Evolutionary conservation across 2,888 invertebrate genomes (phyloP), one percentile per base, ranked within the genome.

Genomic region (Troides aeacus): DNA sequence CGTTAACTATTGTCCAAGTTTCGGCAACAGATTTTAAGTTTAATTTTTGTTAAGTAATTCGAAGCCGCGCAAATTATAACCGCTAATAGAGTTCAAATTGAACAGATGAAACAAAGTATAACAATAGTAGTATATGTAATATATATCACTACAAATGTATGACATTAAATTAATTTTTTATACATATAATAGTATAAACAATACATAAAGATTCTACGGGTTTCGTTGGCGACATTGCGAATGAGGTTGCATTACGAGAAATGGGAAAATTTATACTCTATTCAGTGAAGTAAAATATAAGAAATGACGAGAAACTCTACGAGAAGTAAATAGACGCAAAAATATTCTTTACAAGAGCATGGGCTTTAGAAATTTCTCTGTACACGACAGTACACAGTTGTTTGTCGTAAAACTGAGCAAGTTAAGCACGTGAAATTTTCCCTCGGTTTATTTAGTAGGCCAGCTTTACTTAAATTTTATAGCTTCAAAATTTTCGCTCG

Each of bases 181-280:
- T 30, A 30, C 30, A 30, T 30, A 39, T 39, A 39, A 39, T 39
- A 39, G 39, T 2, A 39, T 39, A 39, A 39, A 39, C 39, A 39
- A 39, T 39, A 39, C 39, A 39, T 39, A 39, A 39, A 39, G 39
- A 39, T 39, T 1, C 18, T 30, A 23, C 15, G 21, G 7, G 18
- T 36, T n/a, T 15, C 7, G 17, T 21, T 50, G n/a, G 50, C 12
- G 60, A 46, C 62, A 30, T 30, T 58, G 46, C 21, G 46, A 68
- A 68, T 57, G 62, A 62, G 57, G 67, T 59, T 63, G 30, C 46
- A 78, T 79, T 81, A 75, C 76, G 74, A 77, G 74, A 74, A 70
- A 71, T 71, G 71, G 69, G 74, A 75, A 75, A 80, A 74, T 73
- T 74, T 67, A 70, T 71, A 71, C 66, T 66, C 67, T 70, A 65